These are phyloP conservation scores for Mastomys coucha DNA, from an alignment of 2,113 vertebrate species.

Conservation along the genomic window DNA sequence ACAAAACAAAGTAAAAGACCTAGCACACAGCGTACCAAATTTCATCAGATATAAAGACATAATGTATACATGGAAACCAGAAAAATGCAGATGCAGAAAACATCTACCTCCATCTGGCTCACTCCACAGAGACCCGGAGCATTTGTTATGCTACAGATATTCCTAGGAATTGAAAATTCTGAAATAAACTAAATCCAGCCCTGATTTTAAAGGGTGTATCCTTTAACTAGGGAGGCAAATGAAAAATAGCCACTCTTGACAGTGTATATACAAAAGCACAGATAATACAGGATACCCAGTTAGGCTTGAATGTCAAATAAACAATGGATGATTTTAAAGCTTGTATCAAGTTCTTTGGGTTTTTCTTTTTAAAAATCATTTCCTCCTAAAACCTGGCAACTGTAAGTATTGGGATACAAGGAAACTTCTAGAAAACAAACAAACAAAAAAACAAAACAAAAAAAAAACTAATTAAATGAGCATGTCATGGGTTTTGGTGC, in stretches of 20 bases:
- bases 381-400: slow-evolving; percentile 14
- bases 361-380: not conserved
- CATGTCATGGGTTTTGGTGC: not conserved
- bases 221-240: not conserved
- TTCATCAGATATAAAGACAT: not conserved
- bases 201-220: slow-evolving; percentile 47
- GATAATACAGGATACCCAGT: slow-evolving; percentile 35
- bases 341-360: not conserved
- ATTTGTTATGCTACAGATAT: not conserved
- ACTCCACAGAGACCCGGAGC: not conserved
- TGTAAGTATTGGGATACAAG: not conserved
- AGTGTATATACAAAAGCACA: not conserved
- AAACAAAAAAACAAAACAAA: not conserved
- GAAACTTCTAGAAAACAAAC: not conserved
- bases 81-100: not conserved
- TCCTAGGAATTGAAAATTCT: slow-evolving; percentile 31
- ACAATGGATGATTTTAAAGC: slow-evolving; percentile 21
- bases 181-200: slow-evolving; percentile 44
- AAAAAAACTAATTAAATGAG: slow-evolving; percentile 43
- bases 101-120: not conserved
- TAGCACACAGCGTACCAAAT: not conserved
- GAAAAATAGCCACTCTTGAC: not conserved
- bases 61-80: not conserved
- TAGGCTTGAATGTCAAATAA: slow-evolving; percentile 54
- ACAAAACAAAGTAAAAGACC: not conserved